Base-by-base conservation (phyloP, 2,888 invertebrate genomes). In the Gonocerus acuteangulatus region DNA sequence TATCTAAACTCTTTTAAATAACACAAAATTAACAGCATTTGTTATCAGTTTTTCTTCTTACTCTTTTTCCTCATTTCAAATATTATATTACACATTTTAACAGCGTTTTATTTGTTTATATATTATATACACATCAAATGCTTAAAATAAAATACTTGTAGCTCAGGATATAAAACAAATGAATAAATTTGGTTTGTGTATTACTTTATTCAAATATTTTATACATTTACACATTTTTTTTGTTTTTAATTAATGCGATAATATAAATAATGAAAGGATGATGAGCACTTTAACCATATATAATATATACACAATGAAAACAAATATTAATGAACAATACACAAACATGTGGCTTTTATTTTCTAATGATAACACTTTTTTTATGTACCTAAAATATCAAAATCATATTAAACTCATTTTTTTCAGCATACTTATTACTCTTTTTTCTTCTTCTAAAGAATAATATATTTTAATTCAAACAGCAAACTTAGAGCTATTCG, bases 251-350 rank as follows among this genome's bases (percentile, higher is more conserved):
- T 34, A 34, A 18, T 36, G 18, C 36, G 44, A 61, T 62, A 19
- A 19, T 58, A 39, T 9, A 57, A 56, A 49, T 63, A 61, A 65
- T 60, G 65, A 65, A 65, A 65, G 62, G 65, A 65, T 62, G 62
- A 63, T 62, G 62, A 63, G 61, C 62, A 63, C 60, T 62, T 61
- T 58, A 63, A 54, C 56, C 42, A 42, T 60, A 44, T 44, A 51
- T 42, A 44, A 51, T 60, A 60, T 63, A 63, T 63, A 60, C 48
- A 63, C 60, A 63, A 61, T 62, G 34, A 62, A 59, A 62, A 49
- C 42, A 57, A 58, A 22, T 27, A 27, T 21, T 19, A 57, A 56
- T 58, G 22, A 36, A 58, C 47, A 42, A 49, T 39, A 44, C 34
- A 39, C 21, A 27, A 22, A 7, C 22, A 23, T 21, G 48, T 36